A percentile compares a stretch with the other conserved stretches of the same genome.
Conservation (phyloP, 2,888 invertebrate species). For the Taenaris catops region DNA sequence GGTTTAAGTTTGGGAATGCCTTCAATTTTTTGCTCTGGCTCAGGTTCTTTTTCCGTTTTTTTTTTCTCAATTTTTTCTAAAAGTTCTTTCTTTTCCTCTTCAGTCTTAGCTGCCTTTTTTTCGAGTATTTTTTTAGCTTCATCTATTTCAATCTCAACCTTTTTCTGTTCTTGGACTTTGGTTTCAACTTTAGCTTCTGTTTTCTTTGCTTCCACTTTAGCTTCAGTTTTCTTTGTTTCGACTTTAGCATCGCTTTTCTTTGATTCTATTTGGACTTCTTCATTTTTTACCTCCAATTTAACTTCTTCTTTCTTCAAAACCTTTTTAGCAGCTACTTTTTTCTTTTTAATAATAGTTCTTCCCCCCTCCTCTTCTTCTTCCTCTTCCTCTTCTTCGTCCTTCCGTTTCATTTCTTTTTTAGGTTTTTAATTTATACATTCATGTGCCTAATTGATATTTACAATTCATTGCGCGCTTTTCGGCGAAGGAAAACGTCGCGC, state of each 20-base stretch:
- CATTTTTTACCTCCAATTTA: constrained; percentile 52
- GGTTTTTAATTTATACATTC: too few relatives aligned
- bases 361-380: constrained; percentile 25
- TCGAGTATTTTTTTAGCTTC: constrained; percentile 68
- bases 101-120: constrained; percentile 70
- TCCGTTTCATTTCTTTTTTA: too few relatives aligned
- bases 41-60: constrained; percentile 69
- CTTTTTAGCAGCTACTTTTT: constrained; percentile 50
- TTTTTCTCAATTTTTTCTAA: constrained; percentile 74
- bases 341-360: constrained; percentile 25
- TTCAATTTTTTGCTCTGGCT: constrained; percentile 79
- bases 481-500: too few relatives aligned
- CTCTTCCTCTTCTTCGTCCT: constrained; percentile 12
- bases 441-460: too few relatives aligned
- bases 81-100: constrained; percentile 70
- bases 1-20: constrained; percentile 81
- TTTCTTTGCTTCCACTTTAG: constrained; percentile 41
- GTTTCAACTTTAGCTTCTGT: constrained; percentile 43
- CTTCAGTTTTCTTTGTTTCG: constrained; percentile 44
- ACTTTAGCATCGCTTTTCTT: constrained; percentile 57
- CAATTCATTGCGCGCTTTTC: too few relatives aligned
- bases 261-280: constrained; percentile 45
- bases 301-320: constrained; percentile 47
- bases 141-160: constrained; percentile 61
- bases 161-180: constrained; percentile 49